Evolutionary conservation across 2,113 vertebrate genomes (phyloP).

Genomic region (Chloroceryle aenea): DNA sequence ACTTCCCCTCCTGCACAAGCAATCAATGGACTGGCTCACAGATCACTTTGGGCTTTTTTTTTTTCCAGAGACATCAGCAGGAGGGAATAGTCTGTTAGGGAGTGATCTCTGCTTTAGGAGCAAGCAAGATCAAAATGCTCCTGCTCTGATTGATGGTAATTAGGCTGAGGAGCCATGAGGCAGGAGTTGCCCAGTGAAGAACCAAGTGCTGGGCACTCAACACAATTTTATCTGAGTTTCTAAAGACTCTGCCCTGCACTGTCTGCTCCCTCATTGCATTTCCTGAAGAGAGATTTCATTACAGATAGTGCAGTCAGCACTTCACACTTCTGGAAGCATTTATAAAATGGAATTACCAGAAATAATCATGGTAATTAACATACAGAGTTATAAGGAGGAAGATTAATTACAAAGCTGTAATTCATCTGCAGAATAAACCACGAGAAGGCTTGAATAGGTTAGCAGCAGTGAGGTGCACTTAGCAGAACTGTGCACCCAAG

Average conservation of each 20-base stretch:
- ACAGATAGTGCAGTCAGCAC: constrained; percentile 28
- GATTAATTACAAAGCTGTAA: constrained; percentile 64
- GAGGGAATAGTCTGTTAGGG: background rate
- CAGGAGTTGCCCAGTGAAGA: background rate
- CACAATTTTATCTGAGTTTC: background rate
- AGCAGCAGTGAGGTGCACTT: background rate
- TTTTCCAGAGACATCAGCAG: rapidly evolving
- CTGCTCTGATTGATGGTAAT: background rate
- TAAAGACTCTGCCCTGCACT: background rate
- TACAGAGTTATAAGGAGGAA: background rate
- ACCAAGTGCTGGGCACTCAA: background rate
- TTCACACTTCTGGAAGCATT: constrained; percentile 26
- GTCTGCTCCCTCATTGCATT: background rate
- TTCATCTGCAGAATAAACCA: constrained; percentile 4
- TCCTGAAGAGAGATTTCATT: constrained; percentile 47
- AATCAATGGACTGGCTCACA: background rate
- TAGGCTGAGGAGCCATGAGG: background rate
- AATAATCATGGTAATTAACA: constrained; percentile 65
- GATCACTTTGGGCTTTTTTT: background rate
- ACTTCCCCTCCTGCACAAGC: background rate
- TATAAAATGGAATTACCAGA: constrained; percentile 58
- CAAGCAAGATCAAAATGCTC: background rate
- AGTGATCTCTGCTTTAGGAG: background rate
- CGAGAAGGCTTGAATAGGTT: background rate
- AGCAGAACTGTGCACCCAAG: background rate